phyloP scores from a whole-genome alignment of 2,888 invertebrate genomes.

The Argyresthia goedartella region DNA sequence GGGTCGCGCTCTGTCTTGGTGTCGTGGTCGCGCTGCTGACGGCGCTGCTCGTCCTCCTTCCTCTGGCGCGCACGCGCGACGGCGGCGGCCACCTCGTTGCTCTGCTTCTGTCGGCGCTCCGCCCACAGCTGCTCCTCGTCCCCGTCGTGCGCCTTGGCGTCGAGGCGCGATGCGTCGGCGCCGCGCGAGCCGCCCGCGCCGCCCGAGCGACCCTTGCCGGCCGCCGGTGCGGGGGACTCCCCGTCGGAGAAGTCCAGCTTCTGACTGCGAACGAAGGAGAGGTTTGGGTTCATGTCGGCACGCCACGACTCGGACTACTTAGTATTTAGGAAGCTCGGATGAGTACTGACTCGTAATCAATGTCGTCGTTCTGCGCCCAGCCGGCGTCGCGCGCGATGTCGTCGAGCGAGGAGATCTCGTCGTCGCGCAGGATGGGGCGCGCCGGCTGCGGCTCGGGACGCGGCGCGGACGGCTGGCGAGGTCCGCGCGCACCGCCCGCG shows the following conservation, averaged over 20 bases:
- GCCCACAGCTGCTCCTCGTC: conserved; percentile 74
- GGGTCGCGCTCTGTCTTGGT: conserved; percentile 22
- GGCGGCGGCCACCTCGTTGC: conserved; percentile 80
- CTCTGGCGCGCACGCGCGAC: conserved; percentile 87
- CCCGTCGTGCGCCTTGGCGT: conserved; percentile 38
- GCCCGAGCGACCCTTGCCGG: conserved; percentile 37
- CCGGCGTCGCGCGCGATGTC: conserved; percentile 90
- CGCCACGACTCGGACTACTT: background rate
- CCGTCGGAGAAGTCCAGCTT: conserved; percentile 96
- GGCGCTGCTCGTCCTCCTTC: conserved; percentile 90
- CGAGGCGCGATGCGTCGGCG: conserved; percentile 47
- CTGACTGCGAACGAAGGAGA: conserved; percentile 77
- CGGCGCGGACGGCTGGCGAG: conserved; percentile 26
- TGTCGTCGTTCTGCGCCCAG: conserved; percentile 94
- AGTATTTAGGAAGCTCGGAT: too few species aligned
- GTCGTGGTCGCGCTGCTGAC: conserved; percentile 56
- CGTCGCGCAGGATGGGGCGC: conserved; percentile 92
- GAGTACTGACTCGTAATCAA: conserved; percentile 84
- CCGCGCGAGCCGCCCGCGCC: conserved; percentile 39
- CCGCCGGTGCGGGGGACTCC: conserved; percentile 65
- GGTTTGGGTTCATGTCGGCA: too few species aligned
- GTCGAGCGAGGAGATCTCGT: conserved; percentile 92
- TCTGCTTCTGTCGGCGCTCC: conserved; percentile 77
- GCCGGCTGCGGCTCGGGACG: conserved; percentile 51
- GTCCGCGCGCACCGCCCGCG: conserved; percentile 19